These are phyloP conservation scores for Vanessa cardui DNA, from an alignment of 2,888 invertebrate species.

Conservation along the genomic window DNA sequence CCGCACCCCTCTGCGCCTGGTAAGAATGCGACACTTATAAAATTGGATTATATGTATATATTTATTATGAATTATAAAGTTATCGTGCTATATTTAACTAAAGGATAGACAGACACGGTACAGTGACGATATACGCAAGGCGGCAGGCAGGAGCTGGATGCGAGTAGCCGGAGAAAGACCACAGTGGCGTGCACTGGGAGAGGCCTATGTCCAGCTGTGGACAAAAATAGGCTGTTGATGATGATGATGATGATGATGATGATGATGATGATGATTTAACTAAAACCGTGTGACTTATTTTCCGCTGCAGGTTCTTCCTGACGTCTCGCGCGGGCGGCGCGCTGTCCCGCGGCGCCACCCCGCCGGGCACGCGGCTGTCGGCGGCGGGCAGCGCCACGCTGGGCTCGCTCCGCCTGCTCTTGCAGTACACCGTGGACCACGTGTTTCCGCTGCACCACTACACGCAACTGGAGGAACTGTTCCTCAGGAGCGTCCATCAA, in stretches of 20 bases:
- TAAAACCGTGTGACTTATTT: background rate
- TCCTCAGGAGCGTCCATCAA: constrained; percentile 87
- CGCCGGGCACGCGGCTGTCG: constrained; percentile 88
- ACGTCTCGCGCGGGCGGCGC: constrained; percentile 83
- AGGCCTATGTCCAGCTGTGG: too few relatives aligned
- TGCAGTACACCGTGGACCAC: constrained; percentile 94
- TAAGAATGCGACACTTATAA: constrained; percentile 54
- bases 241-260: too few relatives aligned
- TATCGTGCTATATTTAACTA: too few relatives aligned
- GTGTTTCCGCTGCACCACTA: constrained; percentile 93
- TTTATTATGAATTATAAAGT: too few relatives aligned
- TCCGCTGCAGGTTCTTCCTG: constrained; percentile 85
- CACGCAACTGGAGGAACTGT: constrained; percentile 88
- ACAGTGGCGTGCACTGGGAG: too few relatives aligned
- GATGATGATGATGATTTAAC: too few relatives aligned
- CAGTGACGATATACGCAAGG: too few relatives aligned
- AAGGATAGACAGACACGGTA: too few relatives aligned
- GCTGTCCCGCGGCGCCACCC: constrained; percentile 87
- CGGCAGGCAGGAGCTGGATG: too few relatives aligned
- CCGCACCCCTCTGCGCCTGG: constrained; percentile 86
- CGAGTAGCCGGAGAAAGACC: too few relatives aligned
- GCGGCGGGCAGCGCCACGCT: constrained; percentile 82
- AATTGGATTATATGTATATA: too few relatives aligned
- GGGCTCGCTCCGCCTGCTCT: constrained; percentile 92
- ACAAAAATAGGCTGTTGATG: too few relatives aligned